A percentile compares a stretch with the other conserved stretches of the same genome.
phyloP scores from a whole-genome alignment of 2,113 vertebrate species.

The Eubucco bourcierii region DNA sequence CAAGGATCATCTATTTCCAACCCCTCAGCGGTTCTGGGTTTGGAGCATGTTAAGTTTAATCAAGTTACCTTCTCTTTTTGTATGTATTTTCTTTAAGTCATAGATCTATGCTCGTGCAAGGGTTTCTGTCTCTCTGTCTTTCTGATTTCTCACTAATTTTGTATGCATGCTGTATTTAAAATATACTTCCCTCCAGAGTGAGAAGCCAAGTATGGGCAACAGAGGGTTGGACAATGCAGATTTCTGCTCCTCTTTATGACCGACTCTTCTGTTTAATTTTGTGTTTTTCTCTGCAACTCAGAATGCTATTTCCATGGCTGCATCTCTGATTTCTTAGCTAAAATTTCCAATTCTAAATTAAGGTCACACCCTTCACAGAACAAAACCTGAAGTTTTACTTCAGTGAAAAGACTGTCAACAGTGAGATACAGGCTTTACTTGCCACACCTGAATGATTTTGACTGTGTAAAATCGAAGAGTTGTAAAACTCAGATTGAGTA shows the following conservation, averaged over 20 bases:
- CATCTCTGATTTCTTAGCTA: neutral
- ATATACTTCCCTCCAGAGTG: neutral
- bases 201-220: neutral
- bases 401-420: neutral
- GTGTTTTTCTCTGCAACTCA: neutral
- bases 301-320: neutral
- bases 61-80: neutral
- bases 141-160: neutral
- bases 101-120: neutral
- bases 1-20: too few relatives aligned
- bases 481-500: neutral
- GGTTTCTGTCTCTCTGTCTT: neutral
- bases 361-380: neutral
- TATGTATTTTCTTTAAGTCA: neutral
- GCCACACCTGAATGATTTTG: accelerated
- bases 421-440: neutral
- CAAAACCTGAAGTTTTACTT: neutral
- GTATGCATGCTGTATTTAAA: neutral
- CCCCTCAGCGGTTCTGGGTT: neutral
- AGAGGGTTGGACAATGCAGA: neutral
- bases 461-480: neutral
- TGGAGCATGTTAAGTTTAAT: neutral
- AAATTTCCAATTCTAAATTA: neutral
- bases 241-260: neutral
- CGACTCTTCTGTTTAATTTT: neutral